Evolutionary conservation across 2,113 vertebrate species (phyloP).

Genomic region (Paramisgurnus dabryanus): DNA sequence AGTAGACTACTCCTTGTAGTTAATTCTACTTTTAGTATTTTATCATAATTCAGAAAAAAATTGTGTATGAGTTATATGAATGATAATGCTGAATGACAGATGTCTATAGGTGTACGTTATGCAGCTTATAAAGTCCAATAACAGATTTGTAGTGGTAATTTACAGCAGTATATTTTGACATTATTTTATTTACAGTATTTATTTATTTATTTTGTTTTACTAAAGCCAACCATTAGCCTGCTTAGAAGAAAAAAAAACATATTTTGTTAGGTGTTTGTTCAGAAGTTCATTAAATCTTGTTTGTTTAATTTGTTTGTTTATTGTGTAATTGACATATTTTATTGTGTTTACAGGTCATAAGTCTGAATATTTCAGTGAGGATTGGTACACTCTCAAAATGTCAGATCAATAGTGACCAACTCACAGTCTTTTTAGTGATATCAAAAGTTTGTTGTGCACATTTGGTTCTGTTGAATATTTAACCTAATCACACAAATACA

Average conservation of each 20-base stretch:
- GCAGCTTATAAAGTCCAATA: not conserved
- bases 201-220: not conserved
- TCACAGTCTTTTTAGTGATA: slow-evolving; percentile 33
- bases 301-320: not conserved
- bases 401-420: not conserved
- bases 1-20: too few species aligned
- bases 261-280: not conserved
- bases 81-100: slow-evolving; percentile 20
- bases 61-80: slow-evolving; percentile 13
- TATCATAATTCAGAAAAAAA: not conserved
- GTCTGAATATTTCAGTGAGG: slow-evolving; percentile 45
- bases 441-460: slow-evolving; percentile 8
- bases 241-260: not conserved
- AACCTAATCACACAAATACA: slow-evolving; percentile 1
- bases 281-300: not conserved
- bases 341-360: slow-evolving; percentile 48
- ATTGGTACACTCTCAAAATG: slow-evolving; percentile 36
- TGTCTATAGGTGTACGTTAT: slow-evolving; percentile 23
- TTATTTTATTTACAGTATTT: not conserved
- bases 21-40: too few species aligned
- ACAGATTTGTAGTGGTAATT: not conserved
- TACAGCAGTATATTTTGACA: not conserved
- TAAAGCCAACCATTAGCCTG: not conserved
- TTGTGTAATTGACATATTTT: slow-evolving; percentile 9
- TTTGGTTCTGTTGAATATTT: not conserved